A percentile compares a stretch with the other conserved stretches of the same genome.
These are phyloP conservation scores for Chlorops oryzae DNA, from an alignment of 1,140 invertebrate species.

Conservation along the genomic window DNA sequence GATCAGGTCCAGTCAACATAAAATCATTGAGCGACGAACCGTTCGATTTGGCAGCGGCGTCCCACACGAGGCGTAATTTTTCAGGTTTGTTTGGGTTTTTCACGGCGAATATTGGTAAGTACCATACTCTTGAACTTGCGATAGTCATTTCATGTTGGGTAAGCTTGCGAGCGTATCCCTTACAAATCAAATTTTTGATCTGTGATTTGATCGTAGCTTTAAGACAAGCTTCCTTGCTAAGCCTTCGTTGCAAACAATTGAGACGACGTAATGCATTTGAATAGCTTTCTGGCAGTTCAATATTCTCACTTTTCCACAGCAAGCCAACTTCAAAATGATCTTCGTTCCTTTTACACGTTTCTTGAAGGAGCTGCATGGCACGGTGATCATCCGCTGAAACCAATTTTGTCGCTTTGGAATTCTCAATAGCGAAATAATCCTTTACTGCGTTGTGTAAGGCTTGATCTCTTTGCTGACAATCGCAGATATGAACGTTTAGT, in stretches of 20 bases:
- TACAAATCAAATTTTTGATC: no score
- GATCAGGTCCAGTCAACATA: background rate
- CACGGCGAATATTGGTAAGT: constrained; percentile 28
- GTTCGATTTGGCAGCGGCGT: no score
- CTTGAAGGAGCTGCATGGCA: background rate
- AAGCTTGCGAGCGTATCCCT: no score
- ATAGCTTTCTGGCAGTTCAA: background rate
- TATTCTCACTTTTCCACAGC: background rate
- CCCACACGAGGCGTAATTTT: no score
- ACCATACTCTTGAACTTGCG: constrained; percentile 9
- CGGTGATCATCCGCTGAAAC: background rate
- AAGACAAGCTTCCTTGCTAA: background rate
- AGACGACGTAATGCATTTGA: background rate
- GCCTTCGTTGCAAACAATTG: background rate
- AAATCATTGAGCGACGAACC: background rate
- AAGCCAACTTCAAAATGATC: background rate
- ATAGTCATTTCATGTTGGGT: background rate
- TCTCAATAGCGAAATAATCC: no score
- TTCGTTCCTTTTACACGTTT: background rate
- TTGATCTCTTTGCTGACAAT: background rate
- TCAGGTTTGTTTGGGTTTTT: constrained; percentile 24
- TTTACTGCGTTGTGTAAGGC: background rate
- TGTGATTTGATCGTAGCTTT: background rate
- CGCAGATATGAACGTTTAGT: no score
- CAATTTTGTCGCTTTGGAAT: no score